phyloP scores from a whole-genome alignment of 2,797 vertebrate genomes.

The Argyrosomus regius region DNA sequence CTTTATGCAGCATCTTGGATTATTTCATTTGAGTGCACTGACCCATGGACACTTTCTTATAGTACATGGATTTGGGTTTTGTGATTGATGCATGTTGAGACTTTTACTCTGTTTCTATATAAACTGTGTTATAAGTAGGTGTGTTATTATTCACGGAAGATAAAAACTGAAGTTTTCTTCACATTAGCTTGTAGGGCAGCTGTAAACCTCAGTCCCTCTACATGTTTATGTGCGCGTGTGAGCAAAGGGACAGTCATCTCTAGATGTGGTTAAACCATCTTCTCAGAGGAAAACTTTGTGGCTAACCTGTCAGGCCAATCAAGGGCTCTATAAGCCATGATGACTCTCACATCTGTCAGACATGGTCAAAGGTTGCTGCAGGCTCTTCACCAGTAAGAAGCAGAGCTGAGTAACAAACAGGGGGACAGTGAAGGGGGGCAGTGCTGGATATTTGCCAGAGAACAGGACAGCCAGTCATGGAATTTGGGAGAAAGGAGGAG shows the following conservation, averaged over 20 bases:
- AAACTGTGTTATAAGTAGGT: conserved; percentile 43
- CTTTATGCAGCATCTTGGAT: neutral
- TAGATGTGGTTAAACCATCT: conserved; percentile 78
- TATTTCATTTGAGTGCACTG: conserved; percentile 28
- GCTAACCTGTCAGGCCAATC: conserved; percentile 71
- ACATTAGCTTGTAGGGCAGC: conserved; percentile 38
- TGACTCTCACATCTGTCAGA: conserved; percentile 78
- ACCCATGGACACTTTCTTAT: conserved; percentile 24
- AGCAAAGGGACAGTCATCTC: conserved; percentile 52
- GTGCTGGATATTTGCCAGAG: conserved; percentile 57
- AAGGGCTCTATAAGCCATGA: conserved; percentile 58
- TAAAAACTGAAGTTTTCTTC: conserved; percentile 42
- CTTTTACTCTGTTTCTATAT: conserved; percentile 44
- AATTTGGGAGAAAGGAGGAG: conserved; percentile 44
- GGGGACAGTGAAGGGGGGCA: neutral
- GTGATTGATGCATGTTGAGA: conserved; percentile 37
- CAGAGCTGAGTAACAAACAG: conserved; percentile 12
- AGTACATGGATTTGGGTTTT: conserved; percentile 25
- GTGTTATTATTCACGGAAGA: conserved; percentile 53
- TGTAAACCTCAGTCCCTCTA: conserved; percentile 37
- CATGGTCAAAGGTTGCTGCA: conserved; percentile 56
- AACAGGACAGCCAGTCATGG: conserved; percentile 38
- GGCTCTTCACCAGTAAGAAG: conserved; percentile 36
- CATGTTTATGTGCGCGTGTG: conserved; percentile 47
- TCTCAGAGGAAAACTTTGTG: conserved; percentile 72